These are phyloP conservation scores for Myotis brandtii DNA, from an alignment of 2,113 vertebrate genomes.

Conservation along the genomic window DNA sequence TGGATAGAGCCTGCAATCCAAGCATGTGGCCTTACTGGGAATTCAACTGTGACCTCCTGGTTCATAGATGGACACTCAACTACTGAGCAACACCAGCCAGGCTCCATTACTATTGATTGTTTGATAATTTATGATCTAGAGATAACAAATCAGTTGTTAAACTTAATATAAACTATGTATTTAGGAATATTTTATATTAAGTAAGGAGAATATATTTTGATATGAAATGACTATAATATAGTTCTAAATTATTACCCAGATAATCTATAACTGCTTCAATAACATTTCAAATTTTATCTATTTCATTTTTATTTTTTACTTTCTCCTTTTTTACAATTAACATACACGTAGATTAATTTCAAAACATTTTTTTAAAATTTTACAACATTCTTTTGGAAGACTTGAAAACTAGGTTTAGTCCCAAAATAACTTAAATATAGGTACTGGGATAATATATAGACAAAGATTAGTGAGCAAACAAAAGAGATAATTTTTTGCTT, in stretches of 20 bases:
- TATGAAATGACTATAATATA: background rate
- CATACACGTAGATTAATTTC: background rate
- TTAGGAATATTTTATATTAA: background rate
- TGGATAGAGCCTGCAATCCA: too few species aligned
- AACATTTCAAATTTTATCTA: background rate
- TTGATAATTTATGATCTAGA: background rate
- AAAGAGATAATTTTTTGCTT: background rate
- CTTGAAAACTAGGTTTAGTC: background rate
- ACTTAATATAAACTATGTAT: background rate
- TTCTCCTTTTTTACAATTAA: background rate
- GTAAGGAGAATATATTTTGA: background rate
- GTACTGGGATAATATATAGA: background rate
- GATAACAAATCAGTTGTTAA: background rate
- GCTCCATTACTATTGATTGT: background rate
- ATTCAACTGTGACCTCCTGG: too few species aligned
- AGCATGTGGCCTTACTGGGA: too few species aligned
- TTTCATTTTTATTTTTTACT: background rate
- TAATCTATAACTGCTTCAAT: background rate
- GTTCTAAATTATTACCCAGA: conserved; percentile 13
- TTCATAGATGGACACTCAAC: too few species aligned
- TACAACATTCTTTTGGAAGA: background rate
- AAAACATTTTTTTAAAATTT: background rate
- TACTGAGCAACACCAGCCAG: too few species aligned
- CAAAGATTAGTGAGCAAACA: background rate
- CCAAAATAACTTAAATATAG: background rate